These are phyloP conservation scores for Iguana delicatissima DNA, from an alignment of 2,797 vertebrate species.

Conservation along the genomic window DNA sequence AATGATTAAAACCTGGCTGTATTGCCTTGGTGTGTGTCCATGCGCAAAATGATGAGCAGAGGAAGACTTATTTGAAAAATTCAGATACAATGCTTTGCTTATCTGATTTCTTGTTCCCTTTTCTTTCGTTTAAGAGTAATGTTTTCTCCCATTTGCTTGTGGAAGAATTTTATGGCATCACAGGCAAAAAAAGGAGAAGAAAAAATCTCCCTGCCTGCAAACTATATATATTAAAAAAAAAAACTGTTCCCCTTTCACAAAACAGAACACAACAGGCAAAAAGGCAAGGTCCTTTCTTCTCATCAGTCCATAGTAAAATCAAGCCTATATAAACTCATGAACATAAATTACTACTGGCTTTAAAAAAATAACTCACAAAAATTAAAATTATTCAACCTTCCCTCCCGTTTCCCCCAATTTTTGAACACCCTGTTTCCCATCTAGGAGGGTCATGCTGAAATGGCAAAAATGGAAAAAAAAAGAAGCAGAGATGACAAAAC, in stretches of 20 bases:
- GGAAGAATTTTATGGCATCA: conserved; percentile 23
- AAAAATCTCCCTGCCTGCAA: not conserved
- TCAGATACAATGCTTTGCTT: conserved; percentile 2
- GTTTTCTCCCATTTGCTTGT: conserved; percentile 18
- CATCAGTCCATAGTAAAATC: conserved; percentile 71
- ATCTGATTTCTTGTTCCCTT: conserved; percentile 25
- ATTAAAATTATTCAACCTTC: not conserved
- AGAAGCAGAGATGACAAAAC: not conserved
- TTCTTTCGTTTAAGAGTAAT: conserved; percentile 11
- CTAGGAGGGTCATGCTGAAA: not conserved
- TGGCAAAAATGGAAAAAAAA: not conserved
- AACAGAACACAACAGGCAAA: not conserved
- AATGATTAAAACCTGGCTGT: not conserved
- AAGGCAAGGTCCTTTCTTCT: conserved; percentile 22
- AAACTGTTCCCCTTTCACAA: not conserved
- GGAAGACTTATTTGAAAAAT: conserved; percentile 51
- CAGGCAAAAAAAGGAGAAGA: not conserved
- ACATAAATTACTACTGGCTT: conserved; percentile 38
- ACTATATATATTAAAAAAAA: not conserved
- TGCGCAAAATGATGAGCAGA: conserved; percentile 47
- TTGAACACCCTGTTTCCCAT: conserved; percentile 11
- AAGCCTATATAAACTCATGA: conserved; percentile 69
- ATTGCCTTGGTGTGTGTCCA: conserved; percentile 31
- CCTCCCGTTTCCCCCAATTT: not conserved
- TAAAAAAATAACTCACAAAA: conserved; percentile 44